Base-by-base conservation (phyloP, 2,888 invertebrate species). In the Oithona nana region DNA sequence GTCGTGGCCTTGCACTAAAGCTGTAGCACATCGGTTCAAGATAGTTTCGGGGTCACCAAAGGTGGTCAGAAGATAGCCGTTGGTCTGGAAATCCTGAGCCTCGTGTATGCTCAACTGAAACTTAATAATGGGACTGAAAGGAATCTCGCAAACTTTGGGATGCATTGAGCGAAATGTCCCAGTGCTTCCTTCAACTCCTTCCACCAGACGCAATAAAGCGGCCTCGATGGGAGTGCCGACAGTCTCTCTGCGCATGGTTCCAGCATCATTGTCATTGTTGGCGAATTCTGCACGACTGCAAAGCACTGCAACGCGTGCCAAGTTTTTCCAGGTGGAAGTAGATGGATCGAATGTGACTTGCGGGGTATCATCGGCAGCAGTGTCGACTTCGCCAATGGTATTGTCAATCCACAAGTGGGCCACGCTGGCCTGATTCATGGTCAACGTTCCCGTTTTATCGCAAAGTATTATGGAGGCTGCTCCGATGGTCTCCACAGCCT, bases 401-500 rank as follows among this genome's bases (percentile, higher is more conserved):
- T 62, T 62, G 30, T 62, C 62, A 13, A 62, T 48, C 62, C 62
- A 62, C 16, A 62, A 55, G 52, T 62, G 62, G 13, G 62, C 62
- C 11, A 62, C 62, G 3, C 24, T 62, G 16, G 29, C 24, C 56
- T 29, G 22, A 39, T 62, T 62, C 22, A 22, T 30, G 55, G 62
- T 62, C 26, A 62, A 30, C 11, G 66, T 66, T 20, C 66, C 66
- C 1, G 66, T 66, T 57, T 66, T 66, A 49, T 66, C 66, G 4
- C 66, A 64, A 51, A 66, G 64, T 22, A 66, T 66, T 6, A 64
- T 60, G 6, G 56, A 56, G 26, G 54, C 30, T 13, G 62, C 62
- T 6, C 62, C 62, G 16, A 62, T 28, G 6, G 62, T 62, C 26
- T 62, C 62, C 11, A 62, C 30, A n/a, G 62, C 20, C 26, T 62